Conservation (phyloP, 2,113 vertebrate genomes). For the Coptodon rendalli region DNA sequence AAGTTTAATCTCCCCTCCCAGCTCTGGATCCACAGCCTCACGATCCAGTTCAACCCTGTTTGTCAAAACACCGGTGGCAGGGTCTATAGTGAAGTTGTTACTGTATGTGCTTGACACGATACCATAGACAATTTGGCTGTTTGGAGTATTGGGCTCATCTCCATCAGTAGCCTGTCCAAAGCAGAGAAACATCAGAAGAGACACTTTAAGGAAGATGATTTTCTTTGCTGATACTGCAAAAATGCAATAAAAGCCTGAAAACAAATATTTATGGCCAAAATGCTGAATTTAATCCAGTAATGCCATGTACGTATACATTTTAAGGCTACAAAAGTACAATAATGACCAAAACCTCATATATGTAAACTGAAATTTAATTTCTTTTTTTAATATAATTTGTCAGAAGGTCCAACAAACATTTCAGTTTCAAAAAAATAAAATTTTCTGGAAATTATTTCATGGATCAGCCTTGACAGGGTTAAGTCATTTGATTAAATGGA, state of each 20-base stretch:
- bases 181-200: neutral
- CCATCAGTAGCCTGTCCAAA: conserved; percentile 78
- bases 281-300: neutral
- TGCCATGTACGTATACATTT: neutral
- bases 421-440: neutral
- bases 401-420: neutral
- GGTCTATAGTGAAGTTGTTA: conserved; percentile 79
- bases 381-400: neutral
- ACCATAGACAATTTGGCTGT: conserved; percentile 74
- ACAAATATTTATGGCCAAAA: neutral
- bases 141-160: conserved; percentile 72
- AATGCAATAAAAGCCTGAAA: neutral
- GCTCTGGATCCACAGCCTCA: conserved; percentile 69
- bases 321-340: neutral
- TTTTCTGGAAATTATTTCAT: neutral
- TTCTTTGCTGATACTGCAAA: neutral
- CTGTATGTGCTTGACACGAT: conserved; percentile 72
- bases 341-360: neutral
- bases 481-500: neutral
- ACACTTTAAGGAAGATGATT: neutral
- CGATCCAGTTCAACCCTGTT: conserved; percentile 74
- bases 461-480: neutral
- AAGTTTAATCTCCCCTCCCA: conserved; percentile 73
- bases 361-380: neutral
- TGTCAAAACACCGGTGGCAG: conserved; percentile 56